Percentiles rank a stretch among this genome's conserved stretches.
Conservation (phyloP, 2,797 vertebrate genomes). For the Tinamus major region DNA sequence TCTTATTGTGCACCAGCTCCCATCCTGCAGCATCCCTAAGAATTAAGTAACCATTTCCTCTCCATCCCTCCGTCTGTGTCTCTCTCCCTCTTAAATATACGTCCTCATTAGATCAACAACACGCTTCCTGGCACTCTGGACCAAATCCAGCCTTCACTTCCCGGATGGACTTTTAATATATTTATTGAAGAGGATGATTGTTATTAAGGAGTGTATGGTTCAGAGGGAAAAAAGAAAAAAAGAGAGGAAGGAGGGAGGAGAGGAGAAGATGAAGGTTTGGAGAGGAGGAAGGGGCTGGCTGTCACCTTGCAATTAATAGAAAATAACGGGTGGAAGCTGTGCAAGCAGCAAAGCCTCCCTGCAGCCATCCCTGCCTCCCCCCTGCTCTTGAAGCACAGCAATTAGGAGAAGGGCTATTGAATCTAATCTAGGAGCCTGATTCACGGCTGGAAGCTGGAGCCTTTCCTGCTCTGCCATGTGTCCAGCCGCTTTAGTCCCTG, state of each 20-base stretch:
- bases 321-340: background rate
- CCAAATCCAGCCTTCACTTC: constrained; percentile 46
- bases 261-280: background rate
- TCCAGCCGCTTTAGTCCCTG: background rate
- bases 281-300: background rate
- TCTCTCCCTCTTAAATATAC: background rate
- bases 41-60: background rate
- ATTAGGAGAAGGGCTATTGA: background rate
- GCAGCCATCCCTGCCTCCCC: background rate
- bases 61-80: background rate
- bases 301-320: background rate
- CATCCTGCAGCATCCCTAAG: background rate
- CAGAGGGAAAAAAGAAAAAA: background rate
- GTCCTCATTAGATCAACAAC: constrained; percentile 65
- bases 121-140: constrained; percentile 65
- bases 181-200: constrained; percentile 20
- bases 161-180: constrained; percentile 38
- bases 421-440: background rate
- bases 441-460: background rate
- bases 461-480: background rate
- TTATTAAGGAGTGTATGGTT: background rate
- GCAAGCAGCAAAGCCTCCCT: background rate
- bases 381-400: background rate
- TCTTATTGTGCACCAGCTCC: background rate
- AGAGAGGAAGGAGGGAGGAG: background rate